Base-by-base conservation (phyloP, 2,888 invertebrate species). In the Nemurella pictetii region DNA sequence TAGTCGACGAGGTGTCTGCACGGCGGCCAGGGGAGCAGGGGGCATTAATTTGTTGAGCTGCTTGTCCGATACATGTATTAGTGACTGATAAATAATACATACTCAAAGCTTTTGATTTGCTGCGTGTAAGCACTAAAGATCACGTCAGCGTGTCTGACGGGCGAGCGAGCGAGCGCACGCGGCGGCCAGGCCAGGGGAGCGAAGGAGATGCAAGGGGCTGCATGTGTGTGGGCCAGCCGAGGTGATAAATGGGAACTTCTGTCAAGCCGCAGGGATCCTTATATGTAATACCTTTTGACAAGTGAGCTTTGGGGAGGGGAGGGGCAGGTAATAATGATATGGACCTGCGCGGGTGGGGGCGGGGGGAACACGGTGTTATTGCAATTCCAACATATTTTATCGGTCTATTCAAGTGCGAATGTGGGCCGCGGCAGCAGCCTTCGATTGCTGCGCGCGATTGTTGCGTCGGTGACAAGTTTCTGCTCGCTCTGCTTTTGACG, bases 251-350 rank as follows among this genome's bases (percentile, higher is more conserved):
- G 85, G 85, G 32, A 83, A 83, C 83, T 77, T 80, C 26, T 85
- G 83, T 73, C 85, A 84, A 85, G 80, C 85, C 80, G 85, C 85
- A 75, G 85, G 85, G 85, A 77, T 80, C 80, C 74, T 55, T 85
- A 83, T 84, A 80, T 83, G 84, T 85, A 85, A 85, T 85, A 85
- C 74, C 85, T 78, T 84, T 81, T 85, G 85, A 84, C 85, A 85
- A 85, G 85, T 78, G 25, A 72, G 72, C 15, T 25, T 7, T 35
- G 36, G 55, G 55, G 36, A n/a, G 82, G 75, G 5, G 80, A 3
- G 80, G 80, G 80, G 80, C 35, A 12, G n/a, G n/a, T n/a, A n/a
- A n/a, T n/a, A n/a, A n/a, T n/a, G n/a, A n/a, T n/a, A n/a, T n/a
- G n/a, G n/a, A n/a, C n/a, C 35, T 35, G 35, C 4, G 35, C 35